A percentile compares a stretch with the other conserved stretches of the same genome.
Conservation (phyloP, 2,113 vertebrate genomes). For the Onychostruthus taczanowskii region DNA sequence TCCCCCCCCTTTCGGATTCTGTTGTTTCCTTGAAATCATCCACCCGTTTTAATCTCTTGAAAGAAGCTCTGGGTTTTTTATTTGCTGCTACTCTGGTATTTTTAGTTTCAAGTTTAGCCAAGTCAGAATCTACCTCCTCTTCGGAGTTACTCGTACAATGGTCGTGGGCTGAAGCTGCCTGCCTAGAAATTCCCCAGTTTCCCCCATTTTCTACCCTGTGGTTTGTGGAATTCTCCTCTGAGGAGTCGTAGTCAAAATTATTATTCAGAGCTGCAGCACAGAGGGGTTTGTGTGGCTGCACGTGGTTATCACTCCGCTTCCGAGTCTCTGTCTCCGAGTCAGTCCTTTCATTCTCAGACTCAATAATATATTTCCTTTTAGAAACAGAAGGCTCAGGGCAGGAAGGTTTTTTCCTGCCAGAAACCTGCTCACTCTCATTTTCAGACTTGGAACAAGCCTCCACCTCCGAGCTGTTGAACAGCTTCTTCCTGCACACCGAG, state of each 20-base stretch:
- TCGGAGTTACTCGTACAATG: constrained; percentile 17
- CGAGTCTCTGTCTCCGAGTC: constrained; percentile 63
- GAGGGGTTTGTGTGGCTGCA: neutral
- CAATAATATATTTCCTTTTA: constrained; percentile 41
- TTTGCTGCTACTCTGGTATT: neutral
- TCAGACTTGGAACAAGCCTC: constrained; percentile 58
- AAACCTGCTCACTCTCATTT: constrained; percentile 12
- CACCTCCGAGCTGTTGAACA: neutral
- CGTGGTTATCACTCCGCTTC: neutral
- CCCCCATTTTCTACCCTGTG: constrained; percentile 40
- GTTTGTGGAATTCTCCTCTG: constrained; percentile 56
- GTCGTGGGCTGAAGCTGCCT: neutral
- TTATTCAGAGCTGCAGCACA: constrained; percentile 12
- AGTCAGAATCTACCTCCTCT: constrained; percentile 52
- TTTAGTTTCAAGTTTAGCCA: constrained; percentile 37
- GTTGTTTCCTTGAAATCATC: constrained; percentile 49
- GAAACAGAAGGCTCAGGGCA: neutral
- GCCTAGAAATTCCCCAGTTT: neutral
- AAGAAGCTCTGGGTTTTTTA: neutral
- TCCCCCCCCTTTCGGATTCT: neutral
- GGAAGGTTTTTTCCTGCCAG: neutral
- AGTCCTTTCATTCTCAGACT: constrained; percentile 62
- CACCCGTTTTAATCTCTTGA: constrained; percentile 55
- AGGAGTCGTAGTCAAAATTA: neutral
- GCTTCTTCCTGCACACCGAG: constrained; percentile 57